Evolutionary conservation across 2,113 vertebrate genomes (phyloP).

Genomic region (Trogon melanurus): DNA sequence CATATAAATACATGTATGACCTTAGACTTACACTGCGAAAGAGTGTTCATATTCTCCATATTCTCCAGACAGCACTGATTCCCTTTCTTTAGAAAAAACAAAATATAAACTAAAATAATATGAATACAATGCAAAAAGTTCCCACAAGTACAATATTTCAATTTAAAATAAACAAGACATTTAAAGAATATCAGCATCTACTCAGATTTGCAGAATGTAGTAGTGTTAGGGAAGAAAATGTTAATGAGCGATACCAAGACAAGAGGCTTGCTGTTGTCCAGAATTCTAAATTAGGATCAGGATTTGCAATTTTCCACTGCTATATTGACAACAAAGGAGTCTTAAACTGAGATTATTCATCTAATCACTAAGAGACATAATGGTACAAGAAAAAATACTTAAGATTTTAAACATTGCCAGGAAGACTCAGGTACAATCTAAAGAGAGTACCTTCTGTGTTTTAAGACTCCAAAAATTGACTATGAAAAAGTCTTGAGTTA

Average conservation of each 20-base stretch:
- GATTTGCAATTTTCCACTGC: background rate
- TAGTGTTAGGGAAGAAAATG: background rate
- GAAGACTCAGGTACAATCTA: background rate
- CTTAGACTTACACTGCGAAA: background rate
- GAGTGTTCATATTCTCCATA: background rate
- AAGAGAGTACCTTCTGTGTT: background rate
- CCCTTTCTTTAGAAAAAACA: background rate
- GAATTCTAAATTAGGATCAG: background rate
- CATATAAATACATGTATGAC: background rate
- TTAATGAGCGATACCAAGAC: background rate
- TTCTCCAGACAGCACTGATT: background rate
- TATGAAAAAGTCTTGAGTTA: background rate
- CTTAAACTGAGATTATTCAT: background rate
- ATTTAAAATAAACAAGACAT: background rate
- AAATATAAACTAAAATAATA: background rate
- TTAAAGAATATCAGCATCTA: background rate
- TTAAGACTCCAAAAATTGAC: background rate
- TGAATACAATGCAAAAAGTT: background rate
- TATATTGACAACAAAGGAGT: background rate
- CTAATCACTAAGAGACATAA: background rate
- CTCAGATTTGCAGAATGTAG: background rate
- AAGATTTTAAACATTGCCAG: background rate
- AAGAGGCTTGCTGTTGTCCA: background rate
- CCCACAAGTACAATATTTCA: background rate
- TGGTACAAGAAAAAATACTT: background rate